A percentile compares a stretch with the other conserved stretches of the same genome.
phyloP scores from a whole-genome alignment of 2,797 vertebrate genomes.

The Diceros bicornis region DNA sequence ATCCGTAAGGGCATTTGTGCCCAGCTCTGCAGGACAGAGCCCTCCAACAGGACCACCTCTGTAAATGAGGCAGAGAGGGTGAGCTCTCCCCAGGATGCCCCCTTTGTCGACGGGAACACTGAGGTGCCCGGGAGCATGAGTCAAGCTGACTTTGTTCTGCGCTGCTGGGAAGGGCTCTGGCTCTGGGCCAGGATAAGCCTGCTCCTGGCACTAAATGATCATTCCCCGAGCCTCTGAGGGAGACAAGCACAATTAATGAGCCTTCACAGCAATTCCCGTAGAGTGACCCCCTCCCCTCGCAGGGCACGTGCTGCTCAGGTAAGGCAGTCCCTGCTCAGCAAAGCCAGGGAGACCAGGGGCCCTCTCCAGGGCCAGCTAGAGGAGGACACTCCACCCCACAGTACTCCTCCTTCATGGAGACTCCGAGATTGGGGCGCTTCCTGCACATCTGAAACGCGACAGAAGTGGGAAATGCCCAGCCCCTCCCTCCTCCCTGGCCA shows the following conservation, averaged over 20 bases:
- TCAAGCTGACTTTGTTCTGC: neutral
- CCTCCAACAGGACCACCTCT: neutral
- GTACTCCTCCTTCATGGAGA: neutral
- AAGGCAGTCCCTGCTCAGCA: neutral
- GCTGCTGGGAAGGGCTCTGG: conserved; percentile 38
- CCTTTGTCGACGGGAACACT: neutral
- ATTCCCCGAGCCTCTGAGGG: neutral
- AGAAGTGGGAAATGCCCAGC: neutral
- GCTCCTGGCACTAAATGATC: neutral
- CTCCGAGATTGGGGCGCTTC: neutral
- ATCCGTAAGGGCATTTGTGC: neutral
- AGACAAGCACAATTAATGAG: neutral
- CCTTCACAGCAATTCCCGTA: neutral
- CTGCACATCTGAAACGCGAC: neutral
- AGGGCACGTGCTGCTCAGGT: neutral
- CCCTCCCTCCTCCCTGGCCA: neutral
- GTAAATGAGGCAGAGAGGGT: neutral
- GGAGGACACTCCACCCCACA: neutral
- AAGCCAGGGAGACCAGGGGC: neutral
- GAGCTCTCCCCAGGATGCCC: neutral
- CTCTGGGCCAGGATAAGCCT: neutral
- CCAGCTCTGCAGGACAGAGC: neutral
- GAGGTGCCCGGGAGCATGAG: neutral
- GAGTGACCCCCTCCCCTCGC: neutral
- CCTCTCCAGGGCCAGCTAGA: neutral